A percentile compares a stretch with the other conserved stretches of the same genome.
These are phyloP conservation scores for Cantharis nigra DNA, from an alignment of 2,888 invertebrate genomes.

Conservation along the genomic window DNA sequence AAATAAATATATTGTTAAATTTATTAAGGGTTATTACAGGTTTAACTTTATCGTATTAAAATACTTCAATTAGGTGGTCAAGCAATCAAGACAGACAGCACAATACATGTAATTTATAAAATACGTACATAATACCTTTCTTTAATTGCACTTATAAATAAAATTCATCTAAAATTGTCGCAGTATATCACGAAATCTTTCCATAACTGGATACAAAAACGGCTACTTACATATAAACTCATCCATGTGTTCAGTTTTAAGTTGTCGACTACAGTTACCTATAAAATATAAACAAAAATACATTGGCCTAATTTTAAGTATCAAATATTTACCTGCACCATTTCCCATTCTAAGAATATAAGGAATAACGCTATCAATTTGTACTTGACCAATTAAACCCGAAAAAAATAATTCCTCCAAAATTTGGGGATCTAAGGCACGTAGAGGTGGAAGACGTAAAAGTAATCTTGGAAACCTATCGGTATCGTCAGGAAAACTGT, in stretches of 20 bases:
- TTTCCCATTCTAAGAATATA: conserved; percentile 73
- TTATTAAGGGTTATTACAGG: background rate
- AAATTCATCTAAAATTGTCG: background rate
- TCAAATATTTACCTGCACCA: conserved; percentile 16
- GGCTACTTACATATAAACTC: conserved; percentile 27
- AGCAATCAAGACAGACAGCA: background rate
- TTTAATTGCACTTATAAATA: background rate
- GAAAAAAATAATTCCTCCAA: conserved; percentile 93
- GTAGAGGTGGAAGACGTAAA: conserved; percentile 72
- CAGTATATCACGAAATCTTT: background rate
- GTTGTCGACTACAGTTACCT: conserved; percentile 43
- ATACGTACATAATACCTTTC: background rate
- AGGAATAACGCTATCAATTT: conserved; percentile 94
- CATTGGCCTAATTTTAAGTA: background rate
- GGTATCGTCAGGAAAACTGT: conserved; percentile 55
- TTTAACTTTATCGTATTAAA: background rate
- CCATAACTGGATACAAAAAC: background rate
- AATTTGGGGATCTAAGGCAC: conserved; percentile 73
- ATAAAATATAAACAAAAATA: background rate
- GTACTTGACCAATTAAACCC: conserved; percentile 88
- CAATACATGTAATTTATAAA: background rate
- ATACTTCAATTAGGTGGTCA: background rate
- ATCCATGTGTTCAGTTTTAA: conserved; percentile 51
- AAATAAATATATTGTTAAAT: background rate
- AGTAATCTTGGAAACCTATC: conserved; percentile 66